Base-by-base conservation (phyloP, 2,888 invertebrate species). In the Hirtodrosophila confusa region DNA sequence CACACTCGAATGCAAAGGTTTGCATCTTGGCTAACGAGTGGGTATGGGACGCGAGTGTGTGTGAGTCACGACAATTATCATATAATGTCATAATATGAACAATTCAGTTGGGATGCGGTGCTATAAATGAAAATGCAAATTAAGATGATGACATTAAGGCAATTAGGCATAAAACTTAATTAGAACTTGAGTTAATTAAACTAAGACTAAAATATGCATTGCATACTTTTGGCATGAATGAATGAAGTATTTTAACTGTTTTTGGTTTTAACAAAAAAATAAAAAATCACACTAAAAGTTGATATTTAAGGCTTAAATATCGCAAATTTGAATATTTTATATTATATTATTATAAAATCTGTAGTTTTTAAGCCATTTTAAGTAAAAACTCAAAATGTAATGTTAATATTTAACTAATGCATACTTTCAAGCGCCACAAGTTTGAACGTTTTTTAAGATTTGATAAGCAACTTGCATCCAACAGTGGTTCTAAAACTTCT, bases 1-100 rank as follows among this genome's bases (percentile, higher is more conserved):
- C 60, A 60, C 7, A 0, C 3, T 9, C 6, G 0, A 7, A 6
- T 9, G 31, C 11, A 31, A 7, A 9, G 78, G 74, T 74, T 73
- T 49, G 58, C 3, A 74, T 68, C 69, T 10, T 1, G 12, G 63
- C 58, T 74, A 56, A 12, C 0, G 1, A 6, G 3, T 40, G 9
- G 12, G 54, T 40, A 58, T 56, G 76, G 40, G 39, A 55, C 48
- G 23, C 60, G 9, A 60, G 31, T 76, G 44, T 27, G 24, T 39
- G 37, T 76, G 60, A 71, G 41, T 72, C 76, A 73, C 29, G 24
- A 39, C 7, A 69, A 12, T 33, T 51, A 41, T 37, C 3, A n/a
- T n/a, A 10, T 37, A 5, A 8, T 37, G 8, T 33, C n/a, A 27
- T 37, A 45, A n/a, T 50, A 3, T 29, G 49, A 31, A 27, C 33